Evolutionary conservation across 2,888 invertebrate species (phyloP), one percentile per base, ranked within the genome.

Genomic region (Cantharis rufa): DNA sequence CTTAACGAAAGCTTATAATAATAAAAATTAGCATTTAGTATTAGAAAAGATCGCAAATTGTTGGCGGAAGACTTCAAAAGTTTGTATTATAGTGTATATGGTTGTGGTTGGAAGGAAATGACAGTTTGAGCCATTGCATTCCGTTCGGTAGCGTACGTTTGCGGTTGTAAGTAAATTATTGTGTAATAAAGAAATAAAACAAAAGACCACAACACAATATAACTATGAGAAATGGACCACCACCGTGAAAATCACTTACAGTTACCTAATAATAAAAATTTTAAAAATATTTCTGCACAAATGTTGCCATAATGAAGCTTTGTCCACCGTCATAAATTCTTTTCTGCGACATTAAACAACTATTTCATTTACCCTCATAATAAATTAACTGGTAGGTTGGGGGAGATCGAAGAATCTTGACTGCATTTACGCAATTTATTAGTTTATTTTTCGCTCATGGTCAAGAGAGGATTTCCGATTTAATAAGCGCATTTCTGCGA

Each of bases 311-410:
- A 66, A 66, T 66, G 24, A 66, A 66, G 28, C 69, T 71, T 76
- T 66, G 62, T 32, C 70, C 24, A 64, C 61, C 61, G 69, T 62
- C 75, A 63, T 77, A 79, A 77, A 79, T 79, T 79, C 79, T 79
- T 79, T 79, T 79, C 79, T 77, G 69, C 62, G 68, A 79, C 79
- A 79, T 79, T 79, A 75, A 78, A 75, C 79, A 79, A 79, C 62
- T 79, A 79, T 79, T 74, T 78, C 79, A 77, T 78, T 78, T 76
- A 75, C 74, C 77, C 79, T 61, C 16, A 69, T 72, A 48, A 74
- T 73, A 77, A 77, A 74, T 78, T 74, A 63, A 64, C 62, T 71
- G 32, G 62, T 70, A 64, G 68, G 74, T 28, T 72, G 70, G 66
- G 71, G 75, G 74, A 74, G 74, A 70, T 76, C 76, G 72, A 76